Percentiles rank a stretch among this genome's conserved stretches.
Conservation (phyloP, 2,113 vertebrate species). For the Oncorhynchus nerka region DNA sequence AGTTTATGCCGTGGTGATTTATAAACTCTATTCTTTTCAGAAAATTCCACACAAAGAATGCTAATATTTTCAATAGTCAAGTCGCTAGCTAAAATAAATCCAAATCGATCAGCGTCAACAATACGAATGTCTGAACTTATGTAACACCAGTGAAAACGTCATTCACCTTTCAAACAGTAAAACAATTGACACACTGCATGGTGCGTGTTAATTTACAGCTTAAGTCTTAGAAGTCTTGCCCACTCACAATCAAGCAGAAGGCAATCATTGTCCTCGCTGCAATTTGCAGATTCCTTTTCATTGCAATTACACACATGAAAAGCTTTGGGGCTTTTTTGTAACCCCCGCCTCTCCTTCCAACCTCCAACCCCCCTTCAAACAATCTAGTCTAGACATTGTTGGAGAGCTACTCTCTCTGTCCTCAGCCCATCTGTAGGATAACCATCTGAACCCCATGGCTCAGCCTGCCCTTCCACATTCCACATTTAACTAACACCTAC, state of each 20-base stretch:
- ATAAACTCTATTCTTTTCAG: neutral
- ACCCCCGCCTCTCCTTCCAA: neutral
- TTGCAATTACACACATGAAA: conserved; percentile 16
- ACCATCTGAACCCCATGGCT: conserved; percentile 33
- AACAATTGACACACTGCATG: neutral
- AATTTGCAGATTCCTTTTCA: neutral
- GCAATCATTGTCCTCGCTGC: neutral
- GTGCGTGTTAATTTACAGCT: neutral
- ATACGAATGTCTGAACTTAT: neutral
- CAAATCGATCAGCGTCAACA: neutral
- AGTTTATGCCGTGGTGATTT: neutral
- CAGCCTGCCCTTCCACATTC: conserved; percentile 38
- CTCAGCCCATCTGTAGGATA: conserved; percentile 24
- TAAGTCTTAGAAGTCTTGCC: neutral
- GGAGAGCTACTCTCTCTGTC: conserved; percentile 24
- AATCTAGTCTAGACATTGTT: conserved; percentile 20
- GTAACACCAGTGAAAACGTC: neutral
- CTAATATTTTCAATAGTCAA: neutral
- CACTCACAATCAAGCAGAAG: neutral
- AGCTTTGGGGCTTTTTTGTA: neutral
- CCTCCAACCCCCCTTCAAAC: conserved; percentile 3
- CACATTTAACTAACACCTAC: conserved; percentile 45
- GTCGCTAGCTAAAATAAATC: too few species aligned
- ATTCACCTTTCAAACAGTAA: neutral
- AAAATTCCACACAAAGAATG: neutral